These are phyloP conservation scores for Ranitomeya variabilis DNA, from an alignment of 2,113 vertebrate genomes.

Conservation along the genomic window DNA sequence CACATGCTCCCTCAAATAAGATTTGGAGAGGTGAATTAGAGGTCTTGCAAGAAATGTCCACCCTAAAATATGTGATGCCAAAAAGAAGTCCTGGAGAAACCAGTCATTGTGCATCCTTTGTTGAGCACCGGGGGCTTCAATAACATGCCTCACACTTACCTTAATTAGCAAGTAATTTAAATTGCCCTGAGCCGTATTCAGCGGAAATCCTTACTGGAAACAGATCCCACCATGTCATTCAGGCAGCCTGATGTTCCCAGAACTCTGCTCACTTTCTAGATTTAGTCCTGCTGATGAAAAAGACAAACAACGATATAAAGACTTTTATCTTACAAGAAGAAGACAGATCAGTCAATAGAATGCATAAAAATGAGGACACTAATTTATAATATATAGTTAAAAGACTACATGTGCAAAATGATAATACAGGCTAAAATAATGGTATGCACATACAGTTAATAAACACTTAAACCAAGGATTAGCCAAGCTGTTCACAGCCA, in stretches of 20 bases:
- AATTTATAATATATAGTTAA: no score
- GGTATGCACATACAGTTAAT: no score
- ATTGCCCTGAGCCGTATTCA: conserved; percentile 52
- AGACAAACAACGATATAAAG: conserved; percentile 2
- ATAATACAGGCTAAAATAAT: no score
- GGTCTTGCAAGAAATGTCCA: conserved; percentile 22
- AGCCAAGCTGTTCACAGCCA: no score
- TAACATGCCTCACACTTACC: conserved; percentile 49
- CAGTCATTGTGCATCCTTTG: conserved; percentile 20
- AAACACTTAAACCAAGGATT: no score
- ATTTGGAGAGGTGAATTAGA: background rate
- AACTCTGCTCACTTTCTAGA: background rate
- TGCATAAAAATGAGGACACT: background rate
- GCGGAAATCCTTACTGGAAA: conserved; percentile 53
- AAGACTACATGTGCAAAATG: no score
- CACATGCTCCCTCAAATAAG: conserved; percentile 13
- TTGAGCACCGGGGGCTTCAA: conserved; percentile 45
- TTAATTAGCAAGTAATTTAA: conserved; percentile 58
- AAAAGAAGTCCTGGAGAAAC: conserved; percentile 8
- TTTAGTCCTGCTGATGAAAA: background rate
- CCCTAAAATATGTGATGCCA: conserved; percentile 18
- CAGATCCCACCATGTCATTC: conserved; percentile 35
- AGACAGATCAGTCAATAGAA: background rate
- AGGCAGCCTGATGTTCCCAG: conserved; percentile 27
- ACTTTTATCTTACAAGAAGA: background rate